A percentile compares a stretch with the other conserved stretches of the same genome.
phyloP scores from a whole-genome alignment of 2,113 vertebrate species.

The Pelecanus crispus region DNA sequence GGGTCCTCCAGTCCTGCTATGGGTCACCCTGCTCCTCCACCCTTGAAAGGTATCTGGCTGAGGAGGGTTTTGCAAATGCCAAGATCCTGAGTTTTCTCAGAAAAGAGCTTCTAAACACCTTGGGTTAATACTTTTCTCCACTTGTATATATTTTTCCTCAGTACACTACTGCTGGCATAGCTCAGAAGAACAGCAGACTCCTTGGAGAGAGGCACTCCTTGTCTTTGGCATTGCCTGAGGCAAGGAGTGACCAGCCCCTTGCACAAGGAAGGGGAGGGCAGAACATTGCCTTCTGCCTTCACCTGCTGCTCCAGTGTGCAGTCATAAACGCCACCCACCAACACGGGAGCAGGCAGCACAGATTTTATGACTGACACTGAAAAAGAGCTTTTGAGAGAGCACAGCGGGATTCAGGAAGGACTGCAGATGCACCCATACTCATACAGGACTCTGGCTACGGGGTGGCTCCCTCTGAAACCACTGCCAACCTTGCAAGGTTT shows the following conservation, averaged over 20 bases:
- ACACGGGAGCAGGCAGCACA: not conserved
- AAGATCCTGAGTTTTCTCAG: not conserved
- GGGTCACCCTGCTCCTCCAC: not conserved
- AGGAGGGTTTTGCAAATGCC: not conserved
- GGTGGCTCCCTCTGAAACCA: not conserved
- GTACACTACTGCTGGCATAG: not conserved
- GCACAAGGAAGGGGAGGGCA: not conserved
- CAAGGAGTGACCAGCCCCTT: not conserved
- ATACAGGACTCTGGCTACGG: not conserved
- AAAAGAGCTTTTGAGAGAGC: not conserved
- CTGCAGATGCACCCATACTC: not conserved
- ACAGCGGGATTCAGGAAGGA: not conserved
- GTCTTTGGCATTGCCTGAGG: not conserved
- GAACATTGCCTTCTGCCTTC: not conserved
- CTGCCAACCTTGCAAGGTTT: not conserved
- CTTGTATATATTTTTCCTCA: not conserved
- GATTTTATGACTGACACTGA: not conserved
- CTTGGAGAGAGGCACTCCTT: not conserved
- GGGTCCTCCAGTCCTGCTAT: not conserved
- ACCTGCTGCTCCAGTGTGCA: slow-evolving; percentile 3
- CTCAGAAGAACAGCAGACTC: not conserved
- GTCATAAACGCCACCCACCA: not conserved
- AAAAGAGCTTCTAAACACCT: not conserved
- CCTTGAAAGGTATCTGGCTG: not conserved
- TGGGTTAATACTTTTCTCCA: not conserved